A percentile compares a stretch with the other conserved stretches of the same genome.
These are phyloP conservation scores for Philaenus spumarius DNA, from an alignment of 1,140 invertebrate species.

Conservation along the genomic window DNA sequence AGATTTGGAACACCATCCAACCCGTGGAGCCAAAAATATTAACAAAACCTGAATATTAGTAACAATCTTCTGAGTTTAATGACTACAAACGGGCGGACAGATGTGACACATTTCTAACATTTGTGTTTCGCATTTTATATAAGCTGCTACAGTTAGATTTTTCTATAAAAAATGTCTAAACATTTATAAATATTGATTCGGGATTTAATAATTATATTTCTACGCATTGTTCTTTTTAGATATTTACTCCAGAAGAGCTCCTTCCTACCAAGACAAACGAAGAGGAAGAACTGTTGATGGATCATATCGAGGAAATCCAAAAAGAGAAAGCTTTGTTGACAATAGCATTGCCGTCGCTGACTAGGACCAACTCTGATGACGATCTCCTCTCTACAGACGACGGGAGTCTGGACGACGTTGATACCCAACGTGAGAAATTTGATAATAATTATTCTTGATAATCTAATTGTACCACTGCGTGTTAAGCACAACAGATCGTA, in stretches of 20 bases:
- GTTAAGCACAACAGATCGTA: background rate
- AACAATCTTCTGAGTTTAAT: too few species aligned
- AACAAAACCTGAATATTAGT: too few species aligned
- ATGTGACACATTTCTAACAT: too few species aligned
- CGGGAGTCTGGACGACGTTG: constrained; percentile 50
- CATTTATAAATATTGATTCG: too few species aligned
- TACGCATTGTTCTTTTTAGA: too few species aligned
- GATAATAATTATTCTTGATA: background rate
- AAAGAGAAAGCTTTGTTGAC: constrained; percentile 79
- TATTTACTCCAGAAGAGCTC: constrained; percentile 53
- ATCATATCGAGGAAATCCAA: constrained; percentile 64
- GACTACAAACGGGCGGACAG: too few species aligned
- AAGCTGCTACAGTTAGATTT: too few species aligned
- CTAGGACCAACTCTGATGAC: constrained; percentile 74
- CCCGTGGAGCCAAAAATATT: too few species aligned
- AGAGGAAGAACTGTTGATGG: constrained; percentile 60
- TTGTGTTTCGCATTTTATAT: too few species aligned
- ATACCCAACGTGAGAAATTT: constrained; percentile 17
- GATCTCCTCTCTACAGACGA: constrained; percentile 66
- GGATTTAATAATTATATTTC: too few species aligned
- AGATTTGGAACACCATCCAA: too few species aligned
- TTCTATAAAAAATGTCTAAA: too few species aligned
- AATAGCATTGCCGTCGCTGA: constrained; percentile 66
- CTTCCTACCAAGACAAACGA: constrained; percentile 46
- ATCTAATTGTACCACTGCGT: background rate